phyloP scores from a whole-genome alignment of 2,113 vertebrate species.

The Callipepla squamata region DNA sequence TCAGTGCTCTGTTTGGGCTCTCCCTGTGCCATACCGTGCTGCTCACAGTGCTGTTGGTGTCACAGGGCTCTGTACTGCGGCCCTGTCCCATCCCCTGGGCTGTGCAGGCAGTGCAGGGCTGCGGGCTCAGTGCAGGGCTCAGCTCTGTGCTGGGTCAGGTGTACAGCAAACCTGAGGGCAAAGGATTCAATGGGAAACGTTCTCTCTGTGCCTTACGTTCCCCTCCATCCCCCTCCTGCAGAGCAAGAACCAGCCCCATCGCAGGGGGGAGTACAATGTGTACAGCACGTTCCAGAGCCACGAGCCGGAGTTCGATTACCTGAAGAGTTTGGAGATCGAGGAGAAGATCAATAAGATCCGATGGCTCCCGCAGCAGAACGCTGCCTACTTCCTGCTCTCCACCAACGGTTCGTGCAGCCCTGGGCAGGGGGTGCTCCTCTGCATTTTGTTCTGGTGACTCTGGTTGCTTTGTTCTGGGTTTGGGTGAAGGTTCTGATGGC shows the following conservation, averaged over 20 bases:
- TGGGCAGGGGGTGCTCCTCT: too few relatives aligned
- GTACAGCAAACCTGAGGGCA: background rate
- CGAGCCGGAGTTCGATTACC: conserved; percentile 97
- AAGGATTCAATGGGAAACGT: background rate
- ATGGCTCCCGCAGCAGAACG: conserved; percentile 97
- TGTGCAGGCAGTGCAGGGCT: too few relatives aligned
- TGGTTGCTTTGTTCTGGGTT: too few relatives aligned
- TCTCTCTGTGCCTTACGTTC: background rate
- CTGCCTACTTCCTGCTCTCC: conserved; percentile 96
- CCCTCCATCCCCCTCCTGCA: conserved; percentile 48
- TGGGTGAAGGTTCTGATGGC: background rate
- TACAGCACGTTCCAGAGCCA: conserved; percentile 99
- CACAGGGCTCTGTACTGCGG: too few relatives aligned
- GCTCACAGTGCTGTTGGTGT: too few relatives aligned
- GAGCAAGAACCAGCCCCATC: conserved; percentile 95
- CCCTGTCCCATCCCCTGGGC: too few relatives aligned
- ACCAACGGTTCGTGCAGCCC: conserved; percentile 85
- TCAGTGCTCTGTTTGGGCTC: too few relatives aligned
- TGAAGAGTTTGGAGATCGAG: conserved; percentile 97
- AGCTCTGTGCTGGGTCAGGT: background rate
- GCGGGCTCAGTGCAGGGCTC: too few relatives aligned
- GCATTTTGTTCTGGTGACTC: too few relatives aligned
- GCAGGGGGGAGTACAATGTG: conserved; percentile 96
- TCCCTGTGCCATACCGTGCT: too few relatives aligned
- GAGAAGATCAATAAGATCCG: conserved; percentile 99